Evolutionary conservation across 2,113 vertebrate species (phyloP).

Genomic region (Paraplagusia blochii): DNA sequence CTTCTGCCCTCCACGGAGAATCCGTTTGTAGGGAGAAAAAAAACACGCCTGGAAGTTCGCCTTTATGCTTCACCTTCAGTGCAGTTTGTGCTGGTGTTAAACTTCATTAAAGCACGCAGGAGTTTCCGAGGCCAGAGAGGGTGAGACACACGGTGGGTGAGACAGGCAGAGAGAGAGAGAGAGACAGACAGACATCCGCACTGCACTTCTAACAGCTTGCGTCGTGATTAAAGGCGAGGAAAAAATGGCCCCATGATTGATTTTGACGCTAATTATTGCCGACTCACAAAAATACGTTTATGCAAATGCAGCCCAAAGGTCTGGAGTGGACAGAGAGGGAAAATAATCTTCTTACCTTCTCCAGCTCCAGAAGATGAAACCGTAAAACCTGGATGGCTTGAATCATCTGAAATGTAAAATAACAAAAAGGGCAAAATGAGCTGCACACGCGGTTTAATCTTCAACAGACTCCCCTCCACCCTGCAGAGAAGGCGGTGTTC

Average conservation of each 20-base stretch:
- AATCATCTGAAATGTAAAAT: constrained; percentile 94
- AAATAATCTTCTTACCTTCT: constrained; percentile 88
- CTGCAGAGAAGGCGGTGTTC: constrained; percentile 40
- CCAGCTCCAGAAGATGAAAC: constrained; percentile 99
- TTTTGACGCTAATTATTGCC: constrained; percentile 94
- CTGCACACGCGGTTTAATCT: constrained; percentile 51
- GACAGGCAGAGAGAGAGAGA: no score
- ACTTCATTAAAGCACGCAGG: constrained; percentile 53
- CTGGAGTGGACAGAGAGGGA: constrained; percentile 68
- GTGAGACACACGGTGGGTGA: no score
- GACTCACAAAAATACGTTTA: constrained; percentile 92
- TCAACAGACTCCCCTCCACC: constrained; percentile 53
- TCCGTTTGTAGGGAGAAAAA: constrained; percentile 7
- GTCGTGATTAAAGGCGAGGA: constrained; percentile 93
- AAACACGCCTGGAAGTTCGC: constrained; percentile 40
- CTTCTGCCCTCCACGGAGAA: constrained; percentile 56
- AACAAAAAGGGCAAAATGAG: constrained; percentile 56
- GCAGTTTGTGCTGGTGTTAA: constrained; percentile 55
- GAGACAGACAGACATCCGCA: constrained; percentile 69
- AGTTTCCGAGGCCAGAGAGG: constrained; percentile 70
- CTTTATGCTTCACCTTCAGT: constrained; percentile 60
- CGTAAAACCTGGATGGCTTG: constrained; percentile 99
- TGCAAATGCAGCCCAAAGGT: constrained; percentile 82
- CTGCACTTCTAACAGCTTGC: constrained; percentile 85
- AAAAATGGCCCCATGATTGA: constrained; percentile 90